Conservation (phyloP, 2,888 invertebrate genomes). For the Eupithecia insigniata region DNA sequence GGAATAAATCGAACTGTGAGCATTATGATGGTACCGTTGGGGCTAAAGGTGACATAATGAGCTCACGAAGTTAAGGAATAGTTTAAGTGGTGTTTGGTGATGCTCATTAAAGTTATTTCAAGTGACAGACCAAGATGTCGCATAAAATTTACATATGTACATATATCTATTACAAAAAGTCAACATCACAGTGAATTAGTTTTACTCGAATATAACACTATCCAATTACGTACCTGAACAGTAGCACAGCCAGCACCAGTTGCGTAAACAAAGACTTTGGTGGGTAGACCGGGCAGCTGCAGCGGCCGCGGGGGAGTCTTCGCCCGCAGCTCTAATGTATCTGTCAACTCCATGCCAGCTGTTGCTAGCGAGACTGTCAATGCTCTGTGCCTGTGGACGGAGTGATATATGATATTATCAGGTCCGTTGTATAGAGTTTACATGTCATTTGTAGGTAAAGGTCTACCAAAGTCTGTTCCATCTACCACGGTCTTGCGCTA, state of each 20-base stretch:
- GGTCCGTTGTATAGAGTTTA: not conserved
- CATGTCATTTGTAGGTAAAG: not conserved
- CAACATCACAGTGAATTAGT: too few relatives aligned
- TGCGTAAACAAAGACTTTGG: slow-evolving; percentile 88
- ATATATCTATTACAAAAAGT: too few relatives aligned
- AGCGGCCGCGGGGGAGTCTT: slow-evolving; percentile 80
- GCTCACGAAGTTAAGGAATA: too few relatives aligned
- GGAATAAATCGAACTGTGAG: not conserved
- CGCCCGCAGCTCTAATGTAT: slow-evolving; percentile 85
- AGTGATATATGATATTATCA: not conserved
- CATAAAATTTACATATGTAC: too few relatives aligned
- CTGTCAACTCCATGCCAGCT: slow-evolving; percentile 88
- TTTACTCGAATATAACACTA: not conserved
- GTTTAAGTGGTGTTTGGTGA: too few relatives aligned
- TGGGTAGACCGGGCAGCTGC: slow-evolving; percentile 86
- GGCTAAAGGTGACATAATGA: too few relatives aligned
- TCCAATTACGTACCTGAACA: slow-evolving; percentile 80
- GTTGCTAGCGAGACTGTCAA: slow-evolving; percentile 87
- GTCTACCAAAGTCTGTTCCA: not conserved
- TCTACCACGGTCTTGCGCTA: not conserved
- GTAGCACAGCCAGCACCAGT: slow-evolving; percentile 88
- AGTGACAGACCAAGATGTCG: too few relatives aligned
- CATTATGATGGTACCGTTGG: too few relatives aligned
- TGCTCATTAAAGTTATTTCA: too few relatives aligned
- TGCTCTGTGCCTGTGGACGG: slow-evolving; percentile 79